Evolutionary conservation across 2,797 vertebrate genomes (phyloP), one percentile per base, ranked within the genome.

Genomic region (Aphelocoma californica): DNA sequence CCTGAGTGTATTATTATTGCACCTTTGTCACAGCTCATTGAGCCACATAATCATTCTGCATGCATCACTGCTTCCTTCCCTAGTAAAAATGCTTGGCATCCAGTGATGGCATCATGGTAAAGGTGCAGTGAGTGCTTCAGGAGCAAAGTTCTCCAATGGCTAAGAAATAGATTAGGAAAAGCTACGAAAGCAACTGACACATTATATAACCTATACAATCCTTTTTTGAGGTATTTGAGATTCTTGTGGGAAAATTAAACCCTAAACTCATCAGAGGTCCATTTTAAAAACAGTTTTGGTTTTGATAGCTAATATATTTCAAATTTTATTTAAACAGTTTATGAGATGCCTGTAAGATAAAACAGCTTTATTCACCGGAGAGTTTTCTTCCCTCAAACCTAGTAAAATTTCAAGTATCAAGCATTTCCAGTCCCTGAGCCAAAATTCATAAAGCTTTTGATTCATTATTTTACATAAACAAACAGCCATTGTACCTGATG

Each of bases 351-450:
- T 73, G 64, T 91, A 82, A 77, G 60, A 92, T 89, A 91, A 87
- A 95, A 51, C 25, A n/a, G 26, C 23, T 85, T 69, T 71, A 83
- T 72, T 92, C 67, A 60, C 28, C 44, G 44, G 79, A 92, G 86
- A 78, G 4, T 92, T 91, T 71, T 93, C 71, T 74, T 77, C 20
- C 78, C 57, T 75, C 47, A 58, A 89, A 66, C 15, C 72, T 88
- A 92, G 74, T 94, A 93, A 74, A 91, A 94, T 91, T 93, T 90
- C 36, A 82, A 74, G 19, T 85, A 71, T 74, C 69, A 83, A 81
- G 58, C 6, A 34, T 93, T 82, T 62, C 16, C 40, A 70, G 25
- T 87, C 88, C 71, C 84, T 48, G n/a, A 86, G 74, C 47, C 60
- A 86, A 85, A 95, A 88, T 86, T 90, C 47, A 36, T 90, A 88